A percentile compares a stretch with the other conserved stretches of the same genome.
Conservation (phyloP, 1,140 invertebrate genomes). For the Capitella teleta region DNA sequence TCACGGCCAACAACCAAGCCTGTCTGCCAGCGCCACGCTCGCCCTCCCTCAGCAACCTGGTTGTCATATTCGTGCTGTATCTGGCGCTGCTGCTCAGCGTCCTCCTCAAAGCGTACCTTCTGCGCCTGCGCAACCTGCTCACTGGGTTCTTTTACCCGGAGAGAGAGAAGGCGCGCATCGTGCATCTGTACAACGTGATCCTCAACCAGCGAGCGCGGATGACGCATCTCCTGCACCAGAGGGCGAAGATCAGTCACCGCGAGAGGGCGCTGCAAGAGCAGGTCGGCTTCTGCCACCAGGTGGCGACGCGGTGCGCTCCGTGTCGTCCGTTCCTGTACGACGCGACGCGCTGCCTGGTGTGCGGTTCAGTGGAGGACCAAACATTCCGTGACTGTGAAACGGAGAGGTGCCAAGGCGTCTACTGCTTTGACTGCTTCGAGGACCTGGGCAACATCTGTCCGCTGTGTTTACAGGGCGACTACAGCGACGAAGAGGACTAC, state of each 20-base stretch:
- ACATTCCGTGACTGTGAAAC: slow-evolving; percentile 11
- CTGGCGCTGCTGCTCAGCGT: slow-evolving; percentile 4
- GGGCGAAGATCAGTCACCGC: slow-evolving; percentile 1
- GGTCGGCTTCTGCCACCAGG: background rate
- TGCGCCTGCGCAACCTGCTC: slow-evolving; percentile 11
- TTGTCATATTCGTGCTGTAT: slow-evolving; percentile 2
- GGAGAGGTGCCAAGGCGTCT: slow-evolving; percentile 7
- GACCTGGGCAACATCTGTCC: slow-evolving; percentile 12
- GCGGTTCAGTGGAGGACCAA: slow-evolving; percentile 4
- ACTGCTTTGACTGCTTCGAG: slow-evolving; percentile 8
- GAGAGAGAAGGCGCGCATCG: slow-evolving; percentile 10
- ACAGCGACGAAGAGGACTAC: background rate
- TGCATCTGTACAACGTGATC: slow-evolving; percentile 9
- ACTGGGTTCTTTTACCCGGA: slow-evolving; percentile 13
- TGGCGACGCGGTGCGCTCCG: slow-evolving; percentile 1
- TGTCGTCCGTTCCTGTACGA: slow-evolving; percentile 3
- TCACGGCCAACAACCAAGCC: background rate
- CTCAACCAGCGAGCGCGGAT: slow-evolving; percentile 7
- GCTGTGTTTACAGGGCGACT: slow-evolving; percentile 6
- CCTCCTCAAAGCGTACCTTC: slow-evolving; percentile 11
- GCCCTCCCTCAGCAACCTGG: slow-evolving; percentile 3
- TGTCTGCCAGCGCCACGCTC: background rate
- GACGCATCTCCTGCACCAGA: slow-evolving; percentile 4
- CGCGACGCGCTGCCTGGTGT: slow-evolving; percentile 3
- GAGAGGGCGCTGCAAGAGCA: background rate